Evolutionary conservation across 2,888 invertebrate species (phyloP).

Genomic region (Sycophila texana): DNA sequence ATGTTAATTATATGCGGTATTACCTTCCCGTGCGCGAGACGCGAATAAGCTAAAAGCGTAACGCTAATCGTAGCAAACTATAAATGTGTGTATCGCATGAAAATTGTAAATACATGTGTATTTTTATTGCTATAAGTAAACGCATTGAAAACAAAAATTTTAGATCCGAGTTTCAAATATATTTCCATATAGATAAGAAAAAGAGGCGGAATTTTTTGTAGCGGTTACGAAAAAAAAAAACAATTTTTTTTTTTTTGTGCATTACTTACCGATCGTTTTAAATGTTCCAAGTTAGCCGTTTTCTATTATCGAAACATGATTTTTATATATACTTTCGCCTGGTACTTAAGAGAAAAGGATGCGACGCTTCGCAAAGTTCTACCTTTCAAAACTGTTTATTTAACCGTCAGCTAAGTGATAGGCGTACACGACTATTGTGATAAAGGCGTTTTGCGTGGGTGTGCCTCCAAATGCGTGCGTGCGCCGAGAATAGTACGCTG

Average conservation of each 20-base stretch:
- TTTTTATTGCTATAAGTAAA: conserved; percentile 28
- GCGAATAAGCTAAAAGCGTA: conserved; percentile 27
- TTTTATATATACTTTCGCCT: conserved; percentile 12
- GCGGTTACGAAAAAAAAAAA: neutral
- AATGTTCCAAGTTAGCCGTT: neutral
- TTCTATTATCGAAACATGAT: neutral
- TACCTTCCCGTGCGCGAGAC: conserved; percentile 18
- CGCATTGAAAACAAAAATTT: conserved; percentile 20
- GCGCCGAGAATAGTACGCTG: neutral
- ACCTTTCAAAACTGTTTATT: conserved; percentile 23
- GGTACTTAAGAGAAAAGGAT: conserved; percentile 31
- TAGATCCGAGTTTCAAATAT: conserved; percentile 18
- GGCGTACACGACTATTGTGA: conserved; percentile 47
- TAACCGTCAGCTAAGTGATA: conserved; percentile 38
- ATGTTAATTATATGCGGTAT: conserved; percentile 15
- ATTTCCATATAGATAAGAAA: neutral
- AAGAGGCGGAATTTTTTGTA: neutral
- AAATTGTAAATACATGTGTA: conserved; percentile 43
- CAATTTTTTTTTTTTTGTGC: too few species aligned
- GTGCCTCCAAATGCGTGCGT: conserved; percentile 18
- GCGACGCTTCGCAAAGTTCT: conserved; percentile 17
- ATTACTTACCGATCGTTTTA: neutral
- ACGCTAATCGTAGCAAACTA: conserved; percentile 15
- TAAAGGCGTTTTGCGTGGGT: conserved; percentile 44
- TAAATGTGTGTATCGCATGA: conserved; percentile 13